These are phyloP conservation scores for Choristoneura fumiferana DNA, from an alignment of 1,140 invertebrate genomes.

Conservation along the genomic window DNA sequence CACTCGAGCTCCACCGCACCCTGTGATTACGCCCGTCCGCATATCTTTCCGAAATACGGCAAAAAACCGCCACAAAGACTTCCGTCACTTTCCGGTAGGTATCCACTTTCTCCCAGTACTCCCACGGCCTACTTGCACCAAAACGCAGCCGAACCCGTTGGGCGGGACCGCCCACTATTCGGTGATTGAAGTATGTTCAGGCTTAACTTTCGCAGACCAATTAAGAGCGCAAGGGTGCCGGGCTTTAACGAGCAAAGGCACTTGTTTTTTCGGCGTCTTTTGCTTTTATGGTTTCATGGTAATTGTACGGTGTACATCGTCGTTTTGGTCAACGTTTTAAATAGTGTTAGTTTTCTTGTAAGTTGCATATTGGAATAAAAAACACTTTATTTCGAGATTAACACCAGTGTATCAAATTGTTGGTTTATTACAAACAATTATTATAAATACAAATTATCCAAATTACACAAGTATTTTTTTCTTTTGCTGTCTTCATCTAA, in stretches of 20 bases:
- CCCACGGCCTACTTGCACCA: constrained; percentile 57
- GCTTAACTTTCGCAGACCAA: constrained; percentile 64
- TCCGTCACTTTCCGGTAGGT: constrained; percentile 39
- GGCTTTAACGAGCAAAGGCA: constrained; percentile 20
- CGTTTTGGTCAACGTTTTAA: too few species aligned
- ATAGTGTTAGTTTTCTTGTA: too few species aligned
- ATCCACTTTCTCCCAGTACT: constrained; percentile 64
- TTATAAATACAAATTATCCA: too few species aligned
- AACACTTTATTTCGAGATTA: too few species aligned
- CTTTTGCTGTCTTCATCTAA: too few species aligned
- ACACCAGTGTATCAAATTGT: too few species aligned
- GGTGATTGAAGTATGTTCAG: constrained; percentile 59
- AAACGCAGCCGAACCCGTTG: constrained; percentile 44
- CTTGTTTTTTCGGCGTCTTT: not conserved
- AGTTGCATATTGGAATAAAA: too few species aligned
- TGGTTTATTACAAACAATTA: too few species aligned
- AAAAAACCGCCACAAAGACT: constrained; percentile 58
- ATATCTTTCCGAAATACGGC: constrained; percentile 46
- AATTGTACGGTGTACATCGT: too few species aligned
- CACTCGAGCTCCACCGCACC: constrained; percentile 37
- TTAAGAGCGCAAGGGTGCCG: constrained; percentile 35
- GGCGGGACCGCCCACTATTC: constrained; percentile 66
- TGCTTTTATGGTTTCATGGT: not conserved
- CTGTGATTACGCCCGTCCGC: constrained; percentile 52
- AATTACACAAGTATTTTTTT: too few species aligned